Conservation (phyloP, 2,888 invertebrate species). For the Xestia ashworthii region DNA sequence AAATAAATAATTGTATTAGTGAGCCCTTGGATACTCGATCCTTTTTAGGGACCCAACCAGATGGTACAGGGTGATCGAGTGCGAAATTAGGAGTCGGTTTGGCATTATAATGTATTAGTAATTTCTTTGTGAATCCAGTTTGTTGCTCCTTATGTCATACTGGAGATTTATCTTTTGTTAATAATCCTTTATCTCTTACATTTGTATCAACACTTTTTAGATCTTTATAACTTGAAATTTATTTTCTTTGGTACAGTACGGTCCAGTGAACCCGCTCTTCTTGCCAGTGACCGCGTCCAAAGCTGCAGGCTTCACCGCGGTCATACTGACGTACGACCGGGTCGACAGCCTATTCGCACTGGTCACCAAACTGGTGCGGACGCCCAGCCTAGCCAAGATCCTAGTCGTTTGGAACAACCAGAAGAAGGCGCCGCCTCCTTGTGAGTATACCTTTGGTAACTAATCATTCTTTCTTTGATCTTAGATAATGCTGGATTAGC, state of each 20-base stretch:
- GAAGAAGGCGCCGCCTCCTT: slow-evolving; percentile 96
- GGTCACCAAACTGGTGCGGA: slow-evolving; percentile 95
- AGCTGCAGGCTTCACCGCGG: slow-evolving; percentile 98
- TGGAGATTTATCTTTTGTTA: neutral
- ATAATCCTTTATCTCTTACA: neutral
- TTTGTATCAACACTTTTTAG: neutral
- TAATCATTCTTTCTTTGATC: neutral
- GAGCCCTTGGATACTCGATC: slow-evolving; percentile 39
- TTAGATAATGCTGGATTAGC: neutral
- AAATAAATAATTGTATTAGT: slow-evolving; percentile 51
- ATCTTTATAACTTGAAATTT: neutral
- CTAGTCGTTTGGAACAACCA: slow-evolving; percentile 99
- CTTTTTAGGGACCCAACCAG: slow-evolving; percentile 43
- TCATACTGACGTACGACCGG: slow-evolving; percentile 98
- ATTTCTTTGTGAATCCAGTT: slow-evolving; percentile 20
- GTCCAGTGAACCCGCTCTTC: slow-evolving; percentile 94
- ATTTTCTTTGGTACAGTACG: slow-evolving; percentile 85
- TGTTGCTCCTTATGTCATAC: neutral
- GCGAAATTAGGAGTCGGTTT: slow-evolving; percentile 37
- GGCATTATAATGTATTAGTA: slow-evolving; percentile 36
- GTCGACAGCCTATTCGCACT: slow-evolving; percentile 96
- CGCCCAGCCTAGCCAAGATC: slow-evolving; percentile 97
- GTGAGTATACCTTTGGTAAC: slow-evolving; percentile 89
- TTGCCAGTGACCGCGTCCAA: slow-evolving; percentile 96
- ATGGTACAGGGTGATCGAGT: slow-evolving; percentile 47